phyloP scores from a whole-genome alignment of 2,797 vertebrate species.

The Neosilurus hyrtlii region DNA sequence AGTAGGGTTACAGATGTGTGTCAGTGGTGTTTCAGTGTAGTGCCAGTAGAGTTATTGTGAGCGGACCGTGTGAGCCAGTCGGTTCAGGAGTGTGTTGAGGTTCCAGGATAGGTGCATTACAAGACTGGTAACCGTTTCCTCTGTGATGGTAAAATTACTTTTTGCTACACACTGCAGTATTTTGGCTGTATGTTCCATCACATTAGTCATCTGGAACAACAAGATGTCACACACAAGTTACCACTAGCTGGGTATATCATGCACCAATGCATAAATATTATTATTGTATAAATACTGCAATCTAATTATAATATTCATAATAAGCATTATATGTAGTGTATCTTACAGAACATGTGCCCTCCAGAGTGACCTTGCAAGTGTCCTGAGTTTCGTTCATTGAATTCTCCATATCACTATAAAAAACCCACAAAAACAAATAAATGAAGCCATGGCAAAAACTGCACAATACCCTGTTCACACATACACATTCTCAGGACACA shows the following conservation, averaged over 20 bases:
- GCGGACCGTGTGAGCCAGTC: slow-evolving; percentile 53
- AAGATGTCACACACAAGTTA: not conserved
- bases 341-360: slow-evolving; percentile 69
- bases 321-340: not conserved
- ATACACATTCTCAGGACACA: no score
- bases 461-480: no score
- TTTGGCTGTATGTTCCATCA: slow-evolving; percentile 64
- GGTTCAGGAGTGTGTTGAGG: slow-evolving; percentile 63
- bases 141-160: slow-evolving; percentile 61
- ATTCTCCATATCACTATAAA: slow-evolving; percentile 17
- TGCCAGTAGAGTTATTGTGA: not conserved
- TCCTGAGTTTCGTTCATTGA: slow-evolving; percentile 57
- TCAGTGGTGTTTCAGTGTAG: not conserved
- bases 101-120: slow-evolving; percentile 60
- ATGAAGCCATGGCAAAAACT: not conserved
- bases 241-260: not conserved
- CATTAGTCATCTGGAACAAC: slow-evolving; percentile 64
- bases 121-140: slow-evolving; percentile 59
- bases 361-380: slow-evolving; percentile 67
- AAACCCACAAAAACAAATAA: not conserved
- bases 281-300: not conserved
- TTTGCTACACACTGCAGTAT: slow-evolving; percentile 67
- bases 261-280: not conserved
- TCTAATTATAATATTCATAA: not conserved
- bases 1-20: not conserved